Base-by-base conservation (phyloP, 2,113 vertebrate genomes). In the Naja naja region DNA sequence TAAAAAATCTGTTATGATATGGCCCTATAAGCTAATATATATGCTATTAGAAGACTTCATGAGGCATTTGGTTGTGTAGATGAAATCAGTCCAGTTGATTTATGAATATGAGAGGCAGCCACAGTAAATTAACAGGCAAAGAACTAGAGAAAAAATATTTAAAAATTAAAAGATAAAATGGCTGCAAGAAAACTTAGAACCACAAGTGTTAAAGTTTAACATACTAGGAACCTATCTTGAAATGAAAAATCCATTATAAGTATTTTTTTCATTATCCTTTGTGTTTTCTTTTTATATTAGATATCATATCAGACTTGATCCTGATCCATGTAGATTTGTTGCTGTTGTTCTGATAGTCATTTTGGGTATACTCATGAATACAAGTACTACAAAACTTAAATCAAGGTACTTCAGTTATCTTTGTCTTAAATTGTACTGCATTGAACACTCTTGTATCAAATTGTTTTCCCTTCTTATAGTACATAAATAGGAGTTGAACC, bases 251-350 rank as follows among this genome's bases (percentile, higher is more conserved):
- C 18, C n/a, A 10, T 20, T 89, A 43, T 25, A 58, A 30, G 3
- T 55, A 1, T 91, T 91, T 56, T 56, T 25, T 86, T 27, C 54
- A 58, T 20, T 85, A 55, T 47, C 56, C 8, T 0, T 53, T 85
- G 25, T 92, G 5, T 49, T 69, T 1, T 69, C 85, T 55, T 94
- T 87, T 94, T 93, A 94, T 94, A 34, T 56, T 96, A 99, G 99
- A 96, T 99, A 98, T 95, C 98, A 88, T 88, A 91, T 98, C 95
- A 98, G 97, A 95, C 96, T 99, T 96, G 98, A 98, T 95, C 99
- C 98, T 89, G 99, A 99, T 96, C 99, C 99, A 0, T 98, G 97
- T 88, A 98, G 98, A 98, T 97, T 96, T 90, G 96, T 98, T 96
- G 97, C 97, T 89, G 85, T 99, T 96, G 97, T 99, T 89, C 96